Evolutionary conservation across 2,888 invertebrate species (phyloP).

Genomic region (Leptogaster cylindrica): DNA sequence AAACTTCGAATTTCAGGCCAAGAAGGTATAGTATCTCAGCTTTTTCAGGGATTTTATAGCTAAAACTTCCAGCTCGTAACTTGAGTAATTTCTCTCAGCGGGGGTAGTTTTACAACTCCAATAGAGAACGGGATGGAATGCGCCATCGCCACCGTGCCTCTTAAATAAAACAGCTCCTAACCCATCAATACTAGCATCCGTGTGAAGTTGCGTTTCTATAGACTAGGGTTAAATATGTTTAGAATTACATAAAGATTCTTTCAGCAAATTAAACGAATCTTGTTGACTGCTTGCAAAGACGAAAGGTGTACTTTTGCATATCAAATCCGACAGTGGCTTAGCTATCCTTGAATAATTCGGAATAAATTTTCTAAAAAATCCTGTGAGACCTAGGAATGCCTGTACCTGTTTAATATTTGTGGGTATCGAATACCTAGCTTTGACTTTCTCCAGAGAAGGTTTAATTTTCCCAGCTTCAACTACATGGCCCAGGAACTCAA

Average conservation of each 20-base stretch:
- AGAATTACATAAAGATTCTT: slow-evolving; percentile 44
- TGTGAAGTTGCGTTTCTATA: neutral
- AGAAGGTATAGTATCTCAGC: neutral
- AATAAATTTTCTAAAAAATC: neutral
- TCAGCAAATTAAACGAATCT: slow-evolving; percentile 17
- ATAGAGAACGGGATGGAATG: slow-evolving; percentile 3
- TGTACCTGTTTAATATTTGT: neutral
- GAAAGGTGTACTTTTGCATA: slow-evolving; percentile 15
- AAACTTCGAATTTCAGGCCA: neutral
- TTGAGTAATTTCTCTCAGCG: neutral
- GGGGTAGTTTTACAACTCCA: neutral
- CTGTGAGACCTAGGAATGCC: neutral
- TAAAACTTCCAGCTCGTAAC: slow-evolving; percentile 4
- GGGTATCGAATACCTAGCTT: slow-evolving; percentile 33
- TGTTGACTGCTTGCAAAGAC: neutral
- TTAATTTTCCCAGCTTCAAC: slow-evolving; percentile 24
- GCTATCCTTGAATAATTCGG: slow-evolving; percentile 17
- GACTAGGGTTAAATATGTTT: slow-evolving; percentile 49
- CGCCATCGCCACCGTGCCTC: slow-evolving; percentile 3
- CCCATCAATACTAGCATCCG: neutral
- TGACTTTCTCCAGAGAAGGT: slow-evolving; percentile 30
- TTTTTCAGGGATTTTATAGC: neutral
- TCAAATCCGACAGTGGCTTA: slow-evolving; percentile 20
- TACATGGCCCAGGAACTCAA: slow-evolving; percentile 40
- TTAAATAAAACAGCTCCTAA: slow-evolving; percentile 42